Evolutionary conservation across 2,888 invertebrate species (phyloP).

Genomic region (Lithophane socia): DNA sequence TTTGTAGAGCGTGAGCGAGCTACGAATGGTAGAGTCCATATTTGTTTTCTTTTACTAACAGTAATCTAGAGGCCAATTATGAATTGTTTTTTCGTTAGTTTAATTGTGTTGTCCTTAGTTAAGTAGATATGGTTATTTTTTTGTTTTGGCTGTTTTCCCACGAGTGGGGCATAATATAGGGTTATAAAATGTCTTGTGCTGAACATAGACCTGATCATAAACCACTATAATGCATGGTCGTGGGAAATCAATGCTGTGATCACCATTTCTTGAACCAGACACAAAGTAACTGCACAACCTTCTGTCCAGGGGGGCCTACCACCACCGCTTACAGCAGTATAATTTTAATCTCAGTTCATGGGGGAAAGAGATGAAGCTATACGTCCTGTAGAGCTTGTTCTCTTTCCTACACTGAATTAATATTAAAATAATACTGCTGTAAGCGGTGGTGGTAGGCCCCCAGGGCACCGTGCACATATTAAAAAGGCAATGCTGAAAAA

Average conservation of each 20-base stretch:
- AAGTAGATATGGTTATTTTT: slow-evolving; percentile 11
- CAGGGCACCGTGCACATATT: no score
- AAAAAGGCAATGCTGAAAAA: no score
- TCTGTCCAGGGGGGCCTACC: no score
- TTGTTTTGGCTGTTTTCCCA: slow-evolving; percentile 25
- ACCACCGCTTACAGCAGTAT: no score
- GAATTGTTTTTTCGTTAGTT: slow-evolving; percentile 34
- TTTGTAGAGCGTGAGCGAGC: slow-evolving; percentile 51
- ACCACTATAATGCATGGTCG: background rate
- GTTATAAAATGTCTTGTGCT: slow-evolving; percentile 6
- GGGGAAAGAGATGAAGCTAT: no score
- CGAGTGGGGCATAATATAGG: slow-evolving; percentile 3
- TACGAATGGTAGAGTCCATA: slow-evolving; percentile 40
- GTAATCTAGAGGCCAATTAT: slow-evolving; percentile 46
- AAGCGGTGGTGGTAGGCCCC: no score
- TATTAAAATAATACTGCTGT: no score
- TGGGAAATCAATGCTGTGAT: slow-evolving; percentile 1
- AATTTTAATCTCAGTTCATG: no score
- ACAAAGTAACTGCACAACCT: no score
- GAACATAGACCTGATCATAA: slow-evolving; percentile 18
- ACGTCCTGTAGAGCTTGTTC: no score
- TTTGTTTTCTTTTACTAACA: slow-evolving; percentile 53
- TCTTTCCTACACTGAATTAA: no score
- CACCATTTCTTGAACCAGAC: background rate
- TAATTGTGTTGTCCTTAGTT: slow-evolving; percentile 44